phyloP scores from a whole-genome alignment of 2,888 invertebrate genomes.

The Trachelus troglodyta region DNA sequence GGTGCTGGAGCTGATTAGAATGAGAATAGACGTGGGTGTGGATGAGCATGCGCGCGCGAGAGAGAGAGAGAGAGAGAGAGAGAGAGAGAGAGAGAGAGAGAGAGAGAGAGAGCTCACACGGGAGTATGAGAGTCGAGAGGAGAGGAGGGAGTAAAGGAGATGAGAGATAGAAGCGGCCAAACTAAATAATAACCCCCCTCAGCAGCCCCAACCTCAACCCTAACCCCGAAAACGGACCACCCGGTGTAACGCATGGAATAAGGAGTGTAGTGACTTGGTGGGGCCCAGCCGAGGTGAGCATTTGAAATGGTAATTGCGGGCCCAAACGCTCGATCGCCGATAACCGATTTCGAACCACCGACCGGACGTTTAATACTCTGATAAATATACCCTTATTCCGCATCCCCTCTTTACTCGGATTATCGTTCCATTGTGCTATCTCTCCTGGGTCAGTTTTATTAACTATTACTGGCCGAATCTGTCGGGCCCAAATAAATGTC shows the following conservation, averaged over 20 bases:
- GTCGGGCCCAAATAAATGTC: too few relatives aligned
- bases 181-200: slow-evolving; percentile 63
- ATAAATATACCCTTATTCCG: slow-evolving; percentile 5
- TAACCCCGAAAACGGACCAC: slow-evolving; percentile 59
- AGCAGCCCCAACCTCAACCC: slow-evolving; percentile 26
- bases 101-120: slow-evolving; percentile 13
- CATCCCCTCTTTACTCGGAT: too few relatives aligned
- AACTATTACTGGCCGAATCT: too few relatives aligned
- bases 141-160: slow-evolving; percentile 43
- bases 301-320: slow-evolving; percentile 63
- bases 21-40: slow-evolving; percentile 60
- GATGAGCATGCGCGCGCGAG: slow-evolving; percentile 28
- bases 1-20: slow-evolving; percentile 57
- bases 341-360: slow-evolving; percentile 50
- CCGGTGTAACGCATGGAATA: slow-evolving; percentile 57
- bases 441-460: too few relatives aligned
- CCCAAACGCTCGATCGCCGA: slow-evolving; percentile 46
- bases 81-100: too few relatives aligned
- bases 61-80: too few relatives aligned
- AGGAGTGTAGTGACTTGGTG: slow-evolving; percentile 9
- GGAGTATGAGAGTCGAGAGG: slow-evolving; percentile 6
- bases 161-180: slow-evolving; percentile 62
- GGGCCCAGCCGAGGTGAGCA: slow-evolving; percentile 48
- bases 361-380: slow-evolving; percentile 19
- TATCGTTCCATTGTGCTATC: too few relatives aligned